Base-by-base conservation (phyloP, 2,113 vertebrate species). In the Todiramphus chloris region DNA sequence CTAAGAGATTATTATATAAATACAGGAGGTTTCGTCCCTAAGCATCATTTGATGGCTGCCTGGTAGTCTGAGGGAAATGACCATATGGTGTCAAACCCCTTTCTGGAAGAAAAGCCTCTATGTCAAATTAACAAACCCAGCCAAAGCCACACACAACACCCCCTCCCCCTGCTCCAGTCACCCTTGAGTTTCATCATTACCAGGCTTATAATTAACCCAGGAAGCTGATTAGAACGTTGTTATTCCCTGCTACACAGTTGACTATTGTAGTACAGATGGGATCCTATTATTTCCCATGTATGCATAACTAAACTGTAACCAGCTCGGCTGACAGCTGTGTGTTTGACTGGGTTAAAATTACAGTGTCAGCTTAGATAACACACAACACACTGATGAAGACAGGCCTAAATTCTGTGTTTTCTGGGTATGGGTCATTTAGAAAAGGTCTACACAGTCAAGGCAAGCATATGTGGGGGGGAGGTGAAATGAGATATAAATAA, bases 61-160 rank as follows among this genome's bases (percentile, higher is more conserved):
- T 2, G 31, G 15, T 56, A 31, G 15, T 14, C 48, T 44, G 9
- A 35, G 28, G 51, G 53, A 76, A 75, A 53, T 12, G 15, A 72
- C 58, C 62, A 35, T 4, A 0, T 5, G 30, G 37, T 6, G 0
- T 25, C 66, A 48, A 60, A 55, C 9, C 1, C 3, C 16, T 64
- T 72, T 44, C 77, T 35, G 30, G 35, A 75, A 87, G 15, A 46
- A 76, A 83, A 84, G 6, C 6, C 11, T 67, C 28, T 18, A 8
- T 11, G 8, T 51, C 19, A 50, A 78, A 27, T 35, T 41, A 76
- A 39, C 23, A 64, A 68, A 20, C 27, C 30, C 39, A 76, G 33
- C 18, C 58, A 51, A 51, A 51, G 24, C 50, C 50, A 51, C 50
- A 51, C 50, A 51, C 50, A 51, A 51, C 62, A 13, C 6, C 8